Evolutionary conservation across 1,140 invertebrate genomes (phyloP).

Genomic region (Temnothorax longispinosus): DNA sequence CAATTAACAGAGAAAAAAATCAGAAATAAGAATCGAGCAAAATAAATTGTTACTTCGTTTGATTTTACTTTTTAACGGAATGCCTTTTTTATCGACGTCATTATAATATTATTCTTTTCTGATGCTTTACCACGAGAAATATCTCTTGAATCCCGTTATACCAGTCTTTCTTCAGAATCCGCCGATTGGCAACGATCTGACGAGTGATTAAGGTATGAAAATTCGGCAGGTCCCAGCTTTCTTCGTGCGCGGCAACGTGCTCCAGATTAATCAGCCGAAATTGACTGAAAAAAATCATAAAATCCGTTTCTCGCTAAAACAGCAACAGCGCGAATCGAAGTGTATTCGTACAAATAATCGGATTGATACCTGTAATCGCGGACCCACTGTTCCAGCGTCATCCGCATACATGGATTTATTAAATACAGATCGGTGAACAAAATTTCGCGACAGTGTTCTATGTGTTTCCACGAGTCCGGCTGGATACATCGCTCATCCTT

Average conservation of each 20-base stretch:
- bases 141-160: slow-evolving; percentile 88
- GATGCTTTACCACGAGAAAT: slow-evolving; percentile 80
- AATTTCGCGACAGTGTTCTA: slow-evolving; percentile 17
- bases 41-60: not conserved
- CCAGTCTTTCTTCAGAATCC: slow-evolving; percentile 87
- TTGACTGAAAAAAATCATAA: slow-evolving; percentile 65
- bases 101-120: not conserved
- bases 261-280: slow-evolving; percentile 79
- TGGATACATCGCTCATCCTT: not conserved
- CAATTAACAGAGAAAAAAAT: not conserved
- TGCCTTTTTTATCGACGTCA: not conserved
- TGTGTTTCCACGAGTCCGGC: not conserved
- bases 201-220: slow-evolving; percentile 85
- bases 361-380: slow-evolving; percentile 69
- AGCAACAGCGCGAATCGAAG: not conserved
- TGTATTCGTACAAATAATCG: not conserved
- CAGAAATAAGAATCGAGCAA: not conserved
- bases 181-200: slow-evolving; percentile 87
- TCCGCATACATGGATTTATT: slow-evolving; percentile 82
- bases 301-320: not conserved
- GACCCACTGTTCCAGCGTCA: slow-evolving; percentile 79
- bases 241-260: slow-evolving; percentile 83
- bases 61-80: not conserved
- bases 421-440: slow-evolving; percentile 74
- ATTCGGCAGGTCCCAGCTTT: slow-evolving; percentile 88